Base-by-base conservation (phyloP, 2,113 vertebrate species). In the Atherinomorus stipes region DNA sequence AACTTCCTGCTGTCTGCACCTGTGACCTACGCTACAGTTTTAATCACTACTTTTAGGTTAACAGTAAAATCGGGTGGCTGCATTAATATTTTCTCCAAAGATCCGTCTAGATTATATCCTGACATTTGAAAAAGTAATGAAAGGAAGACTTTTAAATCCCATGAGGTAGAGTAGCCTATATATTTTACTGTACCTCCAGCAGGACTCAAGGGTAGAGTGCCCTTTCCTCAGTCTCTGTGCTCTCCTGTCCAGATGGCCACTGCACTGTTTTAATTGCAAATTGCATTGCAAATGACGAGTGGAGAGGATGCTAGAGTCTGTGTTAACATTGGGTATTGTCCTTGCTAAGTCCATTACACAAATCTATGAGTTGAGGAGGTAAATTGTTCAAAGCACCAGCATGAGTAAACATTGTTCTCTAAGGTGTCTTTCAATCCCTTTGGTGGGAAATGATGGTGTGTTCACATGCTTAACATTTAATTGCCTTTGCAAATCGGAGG, bases 191-290 rank as follows among this genome's bases (percentile, higher is more conserved):
- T 65, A 9, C 38, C 40, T 45, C 45, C 40, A 68, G 59, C 44
- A 25, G 38, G 12, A 51, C 31, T 85, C 76, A 86, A 89, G 72
- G 83, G 64, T 72, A 76, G 74, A 62, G 18, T 53, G 79, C 80
- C 81, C 74, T 83, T 49, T 51, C 57, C 28, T 70, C 54, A 63
- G 57, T 50, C 31, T 66, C 47, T 45, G 69, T 59, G 51, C 52
- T 73, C 70, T 62, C 45, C 19, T 80, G 76, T 76, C 81, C 85
- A 88, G 85, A 88, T 88, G 89, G 86, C 72, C 76, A 63, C 50
- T 81, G 74, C 84, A 76, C 44, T 25, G 40, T 87, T 87, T 79
- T 71, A 75, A 87, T 83, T 88, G 81, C 68, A 87, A 78, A 87
- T 71, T 86, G 64, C 78, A 85, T 67, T 84, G 66, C 78, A 89